Evolutionary conservation across 2,888 invertebrate species (phyloP).

Genomic region (Encarsia formosa): DNA sequence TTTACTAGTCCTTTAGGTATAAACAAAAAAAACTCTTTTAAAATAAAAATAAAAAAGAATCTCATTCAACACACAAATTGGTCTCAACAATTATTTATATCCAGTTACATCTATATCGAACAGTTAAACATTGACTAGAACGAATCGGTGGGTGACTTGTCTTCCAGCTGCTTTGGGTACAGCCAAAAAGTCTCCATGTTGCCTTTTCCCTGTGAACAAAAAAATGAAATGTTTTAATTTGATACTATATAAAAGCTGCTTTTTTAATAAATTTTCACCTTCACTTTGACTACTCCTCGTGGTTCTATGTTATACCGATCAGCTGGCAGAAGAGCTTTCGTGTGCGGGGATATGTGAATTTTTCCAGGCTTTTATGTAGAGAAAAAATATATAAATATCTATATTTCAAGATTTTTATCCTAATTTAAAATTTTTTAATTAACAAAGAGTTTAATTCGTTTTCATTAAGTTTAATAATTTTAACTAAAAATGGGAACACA

Average conservation of each 20-base stretch:
- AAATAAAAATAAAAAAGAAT: background rate
- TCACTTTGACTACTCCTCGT: constrained; percentile 73
- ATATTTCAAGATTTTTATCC: no score
- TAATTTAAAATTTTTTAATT: no score
- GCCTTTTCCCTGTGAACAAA: constrained; percentile 69
- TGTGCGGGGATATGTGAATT: constrained; percentile 73
- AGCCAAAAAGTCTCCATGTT: constrained; percentile 84
- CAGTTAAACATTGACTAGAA: constrained; percentile 18
- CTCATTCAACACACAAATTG: no score
- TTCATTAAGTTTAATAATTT: no score
- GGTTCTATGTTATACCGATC: constrained; percentile 65
- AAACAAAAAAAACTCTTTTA: no score
- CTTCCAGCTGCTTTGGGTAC: constrained; percentile 53
- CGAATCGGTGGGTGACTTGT: background rate
- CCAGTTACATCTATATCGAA: no score
- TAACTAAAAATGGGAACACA: no score
- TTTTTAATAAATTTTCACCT: no score
- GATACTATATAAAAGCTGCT: no score
- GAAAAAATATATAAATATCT: constrained; percentile 1
- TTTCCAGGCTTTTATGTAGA: constrained; percentile 58
- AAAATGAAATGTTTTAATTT: background rate
- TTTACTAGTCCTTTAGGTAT: no score
- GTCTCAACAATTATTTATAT: no score
- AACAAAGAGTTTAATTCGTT: no score
- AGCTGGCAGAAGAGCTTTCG: constrained; percentile 63